Conservation (phyloP, 1,140 invertebrate species). For the Plutomurus gul region DNA sequence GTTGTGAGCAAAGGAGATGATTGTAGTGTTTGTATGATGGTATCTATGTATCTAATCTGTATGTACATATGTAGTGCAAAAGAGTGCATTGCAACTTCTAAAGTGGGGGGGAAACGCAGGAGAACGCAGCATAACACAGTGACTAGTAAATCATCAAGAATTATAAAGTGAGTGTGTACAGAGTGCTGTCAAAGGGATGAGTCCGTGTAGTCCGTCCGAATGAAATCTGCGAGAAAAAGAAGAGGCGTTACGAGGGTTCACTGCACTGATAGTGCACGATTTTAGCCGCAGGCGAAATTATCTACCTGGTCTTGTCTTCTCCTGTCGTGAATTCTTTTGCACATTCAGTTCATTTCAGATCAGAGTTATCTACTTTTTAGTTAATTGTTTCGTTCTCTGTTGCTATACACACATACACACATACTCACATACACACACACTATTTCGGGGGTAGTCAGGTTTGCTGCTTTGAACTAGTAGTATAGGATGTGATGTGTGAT, state of each 20-base stretch:
- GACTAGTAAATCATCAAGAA: conserved; percentile 22
- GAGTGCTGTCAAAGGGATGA: conserved; percentile 31
- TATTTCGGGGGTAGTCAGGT: conserved; percentile 3
- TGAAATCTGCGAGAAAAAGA: conserved; percentile 33
- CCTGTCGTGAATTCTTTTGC: conserved; percentile 26
- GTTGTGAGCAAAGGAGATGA: too few species aligned
- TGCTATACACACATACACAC: not conserved
- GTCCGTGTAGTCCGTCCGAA: conserved; percentile 17
- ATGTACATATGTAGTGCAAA: too few species aligned
- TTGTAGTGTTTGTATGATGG: too few species aligned
- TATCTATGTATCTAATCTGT: too few species aligned
- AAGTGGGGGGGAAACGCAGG: not conserved
- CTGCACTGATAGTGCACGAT: conserved; percentile 49
- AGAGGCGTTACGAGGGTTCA: conserved; percentile 46
- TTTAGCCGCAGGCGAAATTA: conserved; percentile 32
- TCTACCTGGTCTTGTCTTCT: not conserved
- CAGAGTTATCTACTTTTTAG: not conserved
- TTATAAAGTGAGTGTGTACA: conserved; percentile 29
- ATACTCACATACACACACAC: not conserved
- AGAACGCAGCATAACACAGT: not conserved
- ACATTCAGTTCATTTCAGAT: conserved; percentile 7
- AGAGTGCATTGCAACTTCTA: not conserved
- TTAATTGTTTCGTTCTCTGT: conserved; percentile 17
- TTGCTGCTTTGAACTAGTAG: too few species aligned
- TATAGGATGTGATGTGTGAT: too few species aligned